Percentiles rank a stretch among this genome's conserved stretches.
Evolutionary conservation across 2,797 vertebrate genomes (phyloP).

Genomic region (Hyperoplus lanceolatus): DNA sequence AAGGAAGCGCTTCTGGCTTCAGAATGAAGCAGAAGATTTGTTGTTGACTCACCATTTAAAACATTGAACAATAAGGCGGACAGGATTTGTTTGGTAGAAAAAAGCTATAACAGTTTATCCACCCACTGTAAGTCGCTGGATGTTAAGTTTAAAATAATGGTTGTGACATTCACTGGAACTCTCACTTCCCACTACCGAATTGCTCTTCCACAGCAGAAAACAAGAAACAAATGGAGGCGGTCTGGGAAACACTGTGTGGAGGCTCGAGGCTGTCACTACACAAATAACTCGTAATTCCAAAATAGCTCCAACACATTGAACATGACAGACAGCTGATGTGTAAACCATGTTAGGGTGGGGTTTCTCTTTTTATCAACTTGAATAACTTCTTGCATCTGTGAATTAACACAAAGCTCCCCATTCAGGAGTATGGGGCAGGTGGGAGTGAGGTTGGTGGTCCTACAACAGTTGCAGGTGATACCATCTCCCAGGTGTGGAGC

Average conservation of each 20-base stretch:
- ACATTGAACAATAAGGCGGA: constrained; percentile 8
- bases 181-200: not conserved
- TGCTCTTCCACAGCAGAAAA: constrained; percentile 7
- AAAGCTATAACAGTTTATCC: constrained; percentile 9
- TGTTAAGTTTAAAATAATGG: constrained; percentile 2
- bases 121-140: constrained; percentile 16
- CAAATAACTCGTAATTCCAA: not conserved
- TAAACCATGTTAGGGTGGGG: not conserved
- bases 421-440: constrained; percentile 67
- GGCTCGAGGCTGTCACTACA: not conserved
- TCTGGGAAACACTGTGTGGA: not conserved
- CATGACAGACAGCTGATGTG: not conserved
- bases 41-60: constrained; percentile 22
- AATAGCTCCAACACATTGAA: not conserved
- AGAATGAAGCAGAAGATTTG: constrained; percentile 17
- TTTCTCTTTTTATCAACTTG: constrained; percentile 24
- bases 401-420: constrained; percentile 4
- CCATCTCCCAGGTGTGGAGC: constrained; percentile 76
- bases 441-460: constrained; percentile 75
- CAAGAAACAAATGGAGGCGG: not conserved
- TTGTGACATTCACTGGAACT: constrained; percentile 1
- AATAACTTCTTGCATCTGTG: constrained; percentile 8
- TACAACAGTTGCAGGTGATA: constrained; percentile 68
- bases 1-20: not conserved
- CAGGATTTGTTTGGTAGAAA: not conserved